Conservation (phyloP, 2,113 vertebrate genomes). For the Ameiurus melas region DNA sequence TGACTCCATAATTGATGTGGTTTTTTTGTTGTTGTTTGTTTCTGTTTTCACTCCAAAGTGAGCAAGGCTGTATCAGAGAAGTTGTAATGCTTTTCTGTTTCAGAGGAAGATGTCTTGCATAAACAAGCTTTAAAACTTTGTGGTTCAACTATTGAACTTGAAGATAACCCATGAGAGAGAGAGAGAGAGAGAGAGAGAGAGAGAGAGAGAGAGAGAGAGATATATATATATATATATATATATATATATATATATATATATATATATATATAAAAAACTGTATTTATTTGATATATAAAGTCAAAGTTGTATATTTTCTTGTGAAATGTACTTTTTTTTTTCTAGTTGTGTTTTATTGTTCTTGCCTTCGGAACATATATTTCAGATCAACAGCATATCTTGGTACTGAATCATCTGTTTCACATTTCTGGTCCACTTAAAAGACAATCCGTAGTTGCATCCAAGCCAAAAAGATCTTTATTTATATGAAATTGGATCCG, state of each 20-base stretch:
- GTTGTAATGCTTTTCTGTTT: background rate
- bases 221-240: constrained; percentile 35
- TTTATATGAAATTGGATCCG: background rate
- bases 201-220: too few species aligned
- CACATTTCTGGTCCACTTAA: constrained; percentile 14
- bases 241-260: constrained; percentile 36
- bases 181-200: background rate
- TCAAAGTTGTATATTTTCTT: constrained; percentile 53
- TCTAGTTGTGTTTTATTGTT: constrained; percentile 24
- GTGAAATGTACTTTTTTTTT: constrained; percentile 30
- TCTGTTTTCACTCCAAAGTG: constrained; percentile 24
- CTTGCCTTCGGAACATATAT: background rate
- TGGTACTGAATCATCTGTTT: constrained; percentile 39
- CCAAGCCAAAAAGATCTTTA: constrained; percentile 19
- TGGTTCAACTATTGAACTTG: constrained; percentile 34
- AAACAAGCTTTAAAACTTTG: constrained; percentile 38
- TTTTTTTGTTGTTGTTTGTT: background rate
- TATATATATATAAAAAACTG: constrained; percentile 45
- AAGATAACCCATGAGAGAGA: constrained; percentile 32
- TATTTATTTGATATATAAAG: constrained; percentile 70
- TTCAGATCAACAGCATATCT: constrained; percentile 23
- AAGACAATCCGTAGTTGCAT: constrained; percentile 36
- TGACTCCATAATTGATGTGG: background rate
- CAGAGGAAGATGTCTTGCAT: constrained; percentile 7
- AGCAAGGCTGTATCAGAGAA: constrained; percentile 7